Conservation (phyloP, 2,113 vertebrate genomes). For the Notothenia coriiceps region DNA sequence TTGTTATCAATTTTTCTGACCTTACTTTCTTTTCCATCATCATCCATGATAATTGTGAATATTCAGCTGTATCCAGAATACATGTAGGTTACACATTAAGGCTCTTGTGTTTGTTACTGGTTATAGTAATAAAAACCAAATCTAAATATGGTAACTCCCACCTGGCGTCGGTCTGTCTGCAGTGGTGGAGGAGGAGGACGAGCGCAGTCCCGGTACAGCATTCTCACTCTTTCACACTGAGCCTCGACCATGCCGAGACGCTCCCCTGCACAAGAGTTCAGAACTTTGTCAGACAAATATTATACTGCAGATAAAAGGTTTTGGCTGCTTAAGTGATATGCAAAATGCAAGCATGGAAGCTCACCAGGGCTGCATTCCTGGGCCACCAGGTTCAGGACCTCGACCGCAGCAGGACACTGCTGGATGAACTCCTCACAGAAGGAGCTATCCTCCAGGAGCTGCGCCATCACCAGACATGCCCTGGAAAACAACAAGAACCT, state of each 20-base stretch:
- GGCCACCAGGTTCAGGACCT: conserved; percentile 96
- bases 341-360: conserved; percentile 24
- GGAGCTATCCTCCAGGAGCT: conserved; percentile 97
- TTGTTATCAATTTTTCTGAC: neutral
- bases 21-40: neutral
- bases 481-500: conserved; percentile 71
- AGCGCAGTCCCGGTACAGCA: conserved; percentile 97
- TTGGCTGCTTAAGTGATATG: neutral
- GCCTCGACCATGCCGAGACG: conserved; percentile 94
- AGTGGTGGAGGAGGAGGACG: conserved; percentile 95
- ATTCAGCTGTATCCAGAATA: neutral
- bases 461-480: conserved; percentile 98
- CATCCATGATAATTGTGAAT: neutral
- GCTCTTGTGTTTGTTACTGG: neutral
- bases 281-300: neutral
- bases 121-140: neutral
- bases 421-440: conserved; percentile 99
- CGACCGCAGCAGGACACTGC: conserved; percentile 97
- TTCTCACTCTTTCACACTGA: conserved; percentile 95
- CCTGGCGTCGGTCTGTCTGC: conserved; percentile 95
- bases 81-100: neutral
- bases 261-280: conserved; percentile 86
- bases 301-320: neutral
- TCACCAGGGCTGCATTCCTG: conserved; percentile 98
- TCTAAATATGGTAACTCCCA: conserved; percentile 52